Evolutionary conservation across 2,113 vertebrate species (phyloP), one percentile per base, ranked within the genome.

Genomic region (Xiphorhynchus elegans): DNA sequence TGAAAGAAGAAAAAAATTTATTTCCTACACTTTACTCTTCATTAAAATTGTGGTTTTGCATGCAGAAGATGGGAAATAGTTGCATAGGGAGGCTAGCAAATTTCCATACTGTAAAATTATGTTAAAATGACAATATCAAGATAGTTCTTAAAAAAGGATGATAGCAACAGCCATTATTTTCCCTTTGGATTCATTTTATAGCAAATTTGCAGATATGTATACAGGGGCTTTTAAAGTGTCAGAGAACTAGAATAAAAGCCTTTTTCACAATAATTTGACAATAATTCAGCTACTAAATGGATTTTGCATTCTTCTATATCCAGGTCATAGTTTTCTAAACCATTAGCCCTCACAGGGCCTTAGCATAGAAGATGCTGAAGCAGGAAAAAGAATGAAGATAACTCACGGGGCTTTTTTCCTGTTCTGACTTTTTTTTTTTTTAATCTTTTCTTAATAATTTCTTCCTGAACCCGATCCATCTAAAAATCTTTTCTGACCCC

Each of bases 401-500:
- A 68, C 6, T 87, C 44, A 10, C 12, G 20, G 21, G 17, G 2
- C 55, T 87, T 13, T 50, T 69, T 81, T 78, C 58, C 13, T 8
- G 17, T 60, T 84, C 62, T 67, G 20, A 44, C 13, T 76, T 2
- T 31, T 35, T 24, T 46, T 13, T n/a, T 75, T 8, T 1, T 18
- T 21, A 37, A 40, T 28, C 17, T 42, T 40, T 64, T 42, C 39
- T 68, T 84, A 17, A 39, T 83, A 1, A 31, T 80, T 96, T 94
- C 49, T 92, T 93, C 60, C 68, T 88, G 70, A 84, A 77, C 25
- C 18, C 59, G 50, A 66, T 80, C 60, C 90, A 90, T 44, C 68
- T 58, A 20, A 94, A 96, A 84, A 84, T 92, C 69, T 40, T 96
- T 97, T 96, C 74, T 80, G 11, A 80, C 96, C 97, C 70, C 62